Base-by-base conservation (phyloP, 2,797 vertebrate genomes). In the Harpagifer antarcticus region DNA sequence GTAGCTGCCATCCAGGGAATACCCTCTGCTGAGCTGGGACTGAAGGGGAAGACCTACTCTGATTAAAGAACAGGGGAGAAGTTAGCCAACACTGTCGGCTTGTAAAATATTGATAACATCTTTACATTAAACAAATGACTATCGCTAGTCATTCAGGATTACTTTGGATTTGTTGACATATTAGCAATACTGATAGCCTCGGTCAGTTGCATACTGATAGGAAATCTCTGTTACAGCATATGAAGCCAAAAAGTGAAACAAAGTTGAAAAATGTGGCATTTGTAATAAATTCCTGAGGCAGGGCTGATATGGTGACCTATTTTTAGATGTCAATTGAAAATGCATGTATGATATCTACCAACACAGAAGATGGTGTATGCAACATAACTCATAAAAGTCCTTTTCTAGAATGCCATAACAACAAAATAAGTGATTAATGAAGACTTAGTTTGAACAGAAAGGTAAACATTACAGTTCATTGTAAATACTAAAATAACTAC, bases 131-230 rank as follows among this genome's bases (percentile, higher is more conserved):
- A 89, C 78, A 92, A 89, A 88, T 79, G 77, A 78, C 86, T 85
- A 84, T 89, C 85, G 14, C 78, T 68, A 40, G 72, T 86, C 81
- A 72, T 79, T 87, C 67, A 76, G 80, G 79, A 91, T 91, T 74
- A 86, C 81, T 88, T 79, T 90, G 79, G 74, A 92, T 93, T 89
- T 91, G 88, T 92, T 91, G 88, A 90, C 88, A 89, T 75, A 85
- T 79, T 81, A 83, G 87, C 87, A 68, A 88, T 89, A 84, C 88
- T 89, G 89, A 92, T 90, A 88, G 90, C 86, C 84, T 87, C 82
- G 83, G 81, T 83, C 85, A 68, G 79, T 79, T 74, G 63, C 73
- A 70, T 20, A 40, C 85, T 69, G 72, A 86, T 68, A 13, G 45
- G 63, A 54, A 59, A 76, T 84, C 63, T 80, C 15, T 60, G 52